Base-by-base conservation (phyloP, 2,888 invertebrate species). In the Diloba caeruleocephala region DNA sequence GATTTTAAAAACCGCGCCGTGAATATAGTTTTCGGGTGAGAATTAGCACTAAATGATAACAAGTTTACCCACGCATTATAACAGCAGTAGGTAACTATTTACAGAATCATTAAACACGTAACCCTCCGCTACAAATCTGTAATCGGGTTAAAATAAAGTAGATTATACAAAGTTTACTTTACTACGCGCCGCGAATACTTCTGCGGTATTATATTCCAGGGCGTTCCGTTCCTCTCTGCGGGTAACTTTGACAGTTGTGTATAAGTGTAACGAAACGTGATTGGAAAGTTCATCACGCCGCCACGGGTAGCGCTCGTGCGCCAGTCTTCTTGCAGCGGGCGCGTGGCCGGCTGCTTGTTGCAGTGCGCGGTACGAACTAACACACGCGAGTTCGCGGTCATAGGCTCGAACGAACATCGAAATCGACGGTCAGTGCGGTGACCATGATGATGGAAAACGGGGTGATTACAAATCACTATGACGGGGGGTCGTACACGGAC, bases 401-500 rank as follows among this genome's bases (percentile, higher is more conserved):
- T 86, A 90, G 89, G 91, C 90, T 92, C 92, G 92, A 93, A 94
- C 93, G 92, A 93, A 94, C 92, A 92, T 88, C 92, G 91, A 92
- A 89, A 89, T 87, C 93, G 93, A 93, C 93, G 93, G 93, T 93
- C 93, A 93, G 93, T 93, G 93, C 89, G 88, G 89, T 92, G 93
- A 91, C 92, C 92, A 93, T 93, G 93, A 96, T 96, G 96, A 96
- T 96, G 94, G 95, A 96, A 92, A 96, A 96, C 95, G 95, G 95
- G 87, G 89, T 93, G 90, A 86, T 94, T 83, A 92, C 85, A 79
- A 93, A 91, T 87, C 94, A 94, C 94, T 95, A 96, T 94, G 95
- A 95, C 85, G 94, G 94, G 89, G 92, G 88, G 93, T 26, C 49
- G 52, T 95, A 96, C 83, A 95, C 94, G 84, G 97, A 97, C 92